A percentile compares a stretch with the other conserved stretches of the same genome.
These are phyloP conservation scores for Cebidichthys violaceus DNA, from an alignment of 2,113 vertebrate genomes.

Conservation along the genomic window DNA sequence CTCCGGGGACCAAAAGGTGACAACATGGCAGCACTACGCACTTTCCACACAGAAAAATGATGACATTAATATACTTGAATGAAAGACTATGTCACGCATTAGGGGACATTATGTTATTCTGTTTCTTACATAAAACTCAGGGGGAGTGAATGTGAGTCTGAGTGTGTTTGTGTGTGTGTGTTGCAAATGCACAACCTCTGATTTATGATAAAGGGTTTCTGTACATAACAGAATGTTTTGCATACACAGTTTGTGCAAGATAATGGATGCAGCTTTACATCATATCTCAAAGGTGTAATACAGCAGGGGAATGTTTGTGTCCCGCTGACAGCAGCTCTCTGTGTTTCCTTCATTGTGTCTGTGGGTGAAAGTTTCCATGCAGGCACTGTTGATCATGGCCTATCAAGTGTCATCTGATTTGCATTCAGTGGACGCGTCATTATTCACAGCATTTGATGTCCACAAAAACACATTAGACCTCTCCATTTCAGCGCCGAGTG, in stretches of 20 bases:
- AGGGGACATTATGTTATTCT: slow-evolving; percentile 16
- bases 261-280: slow-evolving; percentile 45
- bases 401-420: slow-evolving; percentile 92
- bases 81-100: slow-evolving; percentile 15
- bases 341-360: slow-evolving; percentile 42
- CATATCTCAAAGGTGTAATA: slow-evolving; percentile 43
- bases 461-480: slow-evolving; percentile 99
- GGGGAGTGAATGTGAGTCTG: not conserved
- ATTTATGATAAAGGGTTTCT: not conserved
- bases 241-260: slow-evolving; percentile 17
- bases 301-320: slow-evolving; percentile 34
- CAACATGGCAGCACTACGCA: slow-evolving; percentile 19
- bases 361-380: slow-evolving; percentile 87
- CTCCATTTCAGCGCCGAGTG: slow-evolving; percentile 92
- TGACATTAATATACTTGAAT: slow-evolving; percentile 26
- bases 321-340: slow-evolving; percentile 21
- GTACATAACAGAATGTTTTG: slow-evolving; percentile 26
- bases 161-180: slow-evolving; percentile 8
- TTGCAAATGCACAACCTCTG: slow-evolving; percentile 10
- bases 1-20: slow-evolving; percentile 22
- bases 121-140: slow-evolving; percentile 19
- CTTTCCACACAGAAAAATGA: slow-evolving; percentile 21
- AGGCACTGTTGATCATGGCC: slow-evolving; percentile 93
- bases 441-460: slow-evolving; percentile 99
- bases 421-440: slow-evolving; percentile 96